Evolutionary conservation across 2,113 vertebrate genomes (phyloP), one percentile per base, ranked within the genome.

Genomic region (Marmota flaviventris): DNA sequence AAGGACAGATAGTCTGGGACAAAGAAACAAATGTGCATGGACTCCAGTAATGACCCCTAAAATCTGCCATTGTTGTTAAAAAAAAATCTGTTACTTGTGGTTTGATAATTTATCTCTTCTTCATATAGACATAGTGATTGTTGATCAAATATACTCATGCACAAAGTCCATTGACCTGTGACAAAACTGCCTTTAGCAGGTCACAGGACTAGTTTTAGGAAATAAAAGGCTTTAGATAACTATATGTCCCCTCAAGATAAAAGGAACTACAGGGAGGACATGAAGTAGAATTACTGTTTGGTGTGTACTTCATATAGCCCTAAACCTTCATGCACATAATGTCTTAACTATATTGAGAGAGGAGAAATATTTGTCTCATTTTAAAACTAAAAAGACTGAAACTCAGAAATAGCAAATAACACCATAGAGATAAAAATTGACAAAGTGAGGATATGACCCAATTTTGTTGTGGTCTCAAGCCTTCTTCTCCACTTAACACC

Each of bases 91-190:
- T 48, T 51, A 45, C 7, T 63, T 82, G 10, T 45, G 73, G 79
- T 70, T 96, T 78, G 58, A n/a, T 39, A n/a, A n/a, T 87, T 92
- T 86, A 82, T 34, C 32, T 76, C 42, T 78, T 96, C 72, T 85
- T 69, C 67, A 82, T 58, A 34, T 27, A 84, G 91, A 63, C 16
- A 20, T 1, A 87, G 45, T 58, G 77, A 42, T 9, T 91, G 13
- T 81, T 91, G 61, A 83, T 69, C 32, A 82, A 61, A 67, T 82
- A 48, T 9, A 42, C 13, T 61, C 58, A 27, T 0, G 53, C 14
- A 37, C 0, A 83, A 37, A 56, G 20, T 32, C 86, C 58, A 81
- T 45, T 72, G 32, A 89, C 42, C 48, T 45, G 29, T 34, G 42
- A 81, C 4, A 63, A 13, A 91, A 37, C 2, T 39, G 8, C 34